These are phyloP conservation scores for Microcebus jonahi DNA, from an alignment of 2,113 vertebrate species.

Conservation along the genomic window DNA sequence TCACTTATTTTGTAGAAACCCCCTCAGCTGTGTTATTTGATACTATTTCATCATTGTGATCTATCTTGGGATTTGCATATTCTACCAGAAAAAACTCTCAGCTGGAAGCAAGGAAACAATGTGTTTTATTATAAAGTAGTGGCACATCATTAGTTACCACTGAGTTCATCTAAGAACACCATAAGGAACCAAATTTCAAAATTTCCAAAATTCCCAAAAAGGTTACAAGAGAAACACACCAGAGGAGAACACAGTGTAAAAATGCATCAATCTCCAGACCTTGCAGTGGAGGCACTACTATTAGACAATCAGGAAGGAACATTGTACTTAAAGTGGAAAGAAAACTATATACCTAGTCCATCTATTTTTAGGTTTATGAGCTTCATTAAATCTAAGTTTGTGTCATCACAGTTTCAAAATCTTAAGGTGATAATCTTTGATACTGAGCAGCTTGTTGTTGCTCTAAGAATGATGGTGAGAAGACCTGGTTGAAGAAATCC, in stretches of 20 bases:
- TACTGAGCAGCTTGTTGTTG: background rate
- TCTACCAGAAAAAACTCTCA: background rate
- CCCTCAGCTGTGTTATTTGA: background rate
- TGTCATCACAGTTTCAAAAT: background rate
- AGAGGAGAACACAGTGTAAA: background rate
- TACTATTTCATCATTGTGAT: background rate
- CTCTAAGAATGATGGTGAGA: background rate
- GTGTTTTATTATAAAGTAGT: background rate
- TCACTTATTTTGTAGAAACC: background rate
- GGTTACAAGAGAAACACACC: background rate
- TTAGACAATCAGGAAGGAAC: background rate
- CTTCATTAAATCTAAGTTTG: background rate
- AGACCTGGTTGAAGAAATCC: background rate
- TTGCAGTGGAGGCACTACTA: background rate
- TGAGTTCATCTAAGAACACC: background rate
- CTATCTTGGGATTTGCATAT: background rate
- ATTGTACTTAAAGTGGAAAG: background rate
- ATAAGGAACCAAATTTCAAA: background rate
- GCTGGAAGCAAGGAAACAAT: conserved; percentile 9
- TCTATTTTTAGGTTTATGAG: background rate
- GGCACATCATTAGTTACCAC: background rate
- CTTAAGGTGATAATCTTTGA: background rate
- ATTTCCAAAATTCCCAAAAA: background rate
- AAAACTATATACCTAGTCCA: background rate
- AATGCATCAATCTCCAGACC: background rate